A percentile compares a stretch with the other conserved stretches of the same genome.
Evolutionary conservation across 2,797 vertebrate genomes (phyloP).

Genomic region (Myiotriccus ornatus): DNA sequence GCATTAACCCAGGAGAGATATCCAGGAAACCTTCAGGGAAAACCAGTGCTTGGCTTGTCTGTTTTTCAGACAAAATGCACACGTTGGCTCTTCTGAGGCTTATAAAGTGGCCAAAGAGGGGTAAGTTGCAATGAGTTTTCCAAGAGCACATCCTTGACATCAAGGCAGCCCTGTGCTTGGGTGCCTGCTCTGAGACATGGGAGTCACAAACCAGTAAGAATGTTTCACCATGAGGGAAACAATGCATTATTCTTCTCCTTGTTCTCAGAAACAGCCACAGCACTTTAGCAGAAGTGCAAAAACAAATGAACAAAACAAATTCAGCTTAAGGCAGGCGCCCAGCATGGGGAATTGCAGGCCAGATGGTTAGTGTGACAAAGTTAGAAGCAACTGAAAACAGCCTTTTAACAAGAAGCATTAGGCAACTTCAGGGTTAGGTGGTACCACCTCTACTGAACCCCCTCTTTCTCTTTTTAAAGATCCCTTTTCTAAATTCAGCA

Average conservation of each 20-base stretch:
- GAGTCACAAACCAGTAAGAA: background rate
- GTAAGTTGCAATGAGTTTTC: background rate
- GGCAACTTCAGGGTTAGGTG: constrained; percentile 30
- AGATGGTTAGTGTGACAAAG: constrained; percentile 57
- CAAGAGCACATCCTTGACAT: background rate
- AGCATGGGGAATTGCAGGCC: constrained; percentile 32
- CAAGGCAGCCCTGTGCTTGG: background rate
- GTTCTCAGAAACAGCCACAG: background rate
- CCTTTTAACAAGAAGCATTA: constrained; percentile 20
- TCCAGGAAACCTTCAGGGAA: background rate
- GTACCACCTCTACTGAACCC: background rate
- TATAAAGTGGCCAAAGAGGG: background rate
- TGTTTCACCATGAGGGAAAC: background rate
- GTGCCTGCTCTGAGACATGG: background rate
- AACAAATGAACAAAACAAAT: constrained; percentile 50
- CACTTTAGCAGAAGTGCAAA: constrained; percentile 38
- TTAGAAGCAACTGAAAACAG: constrained; percentile 32
- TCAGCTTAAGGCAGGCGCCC: constrained; percentile 36
- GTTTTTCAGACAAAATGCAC: background rate
- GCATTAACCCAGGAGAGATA: background rate
- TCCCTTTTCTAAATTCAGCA: background rate
- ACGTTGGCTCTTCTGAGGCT: background rate
- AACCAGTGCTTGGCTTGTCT: background rate
- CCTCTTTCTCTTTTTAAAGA: background rate
- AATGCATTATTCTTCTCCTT: constrained; percentile 48